Evolutionary conservation across 2,113 vertebrate genomes (phyloP).

Genomic region (Dasyurus viverrinus): DNA sequence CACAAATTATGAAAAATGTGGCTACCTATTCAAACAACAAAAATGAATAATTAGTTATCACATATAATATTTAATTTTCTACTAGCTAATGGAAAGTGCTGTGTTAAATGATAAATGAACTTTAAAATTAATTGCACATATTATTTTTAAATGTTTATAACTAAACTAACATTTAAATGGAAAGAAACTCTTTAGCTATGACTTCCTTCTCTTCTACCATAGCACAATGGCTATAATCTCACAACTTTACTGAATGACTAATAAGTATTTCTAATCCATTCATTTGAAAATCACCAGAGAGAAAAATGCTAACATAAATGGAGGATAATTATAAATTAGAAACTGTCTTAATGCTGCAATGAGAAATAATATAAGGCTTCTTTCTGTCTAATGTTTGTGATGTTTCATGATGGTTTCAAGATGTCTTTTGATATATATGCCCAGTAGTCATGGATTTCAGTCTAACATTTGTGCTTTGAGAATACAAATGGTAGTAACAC

Average conservation of each 20-base stretch:
- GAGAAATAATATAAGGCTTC: not conserved
- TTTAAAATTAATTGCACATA: not conserved
- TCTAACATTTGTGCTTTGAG: not conserved
- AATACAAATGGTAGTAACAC: not conserved
- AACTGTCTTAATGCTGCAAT: not conserved
- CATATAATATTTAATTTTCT: not conserved
- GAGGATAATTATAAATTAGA: not conserved
- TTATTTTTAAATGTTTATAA: not conserved
- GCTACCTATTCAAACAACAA: not conserved
- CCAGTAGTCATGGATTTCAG: not conserved
- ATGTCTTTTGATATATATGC: not conserved
- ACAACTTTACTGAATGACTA: not conserved
- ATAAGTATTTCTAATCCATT: not conserved
- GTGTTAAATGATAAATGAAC: not conserved
- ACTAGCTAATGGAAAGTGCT: not conserved
- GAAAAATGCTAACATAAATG: not conserved
- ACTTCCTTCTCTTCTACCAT: not conserved
- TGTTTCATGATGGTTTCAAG: not conserved
- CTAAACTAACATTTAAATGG: not conserved
- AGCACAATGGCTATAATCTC: not conserved
- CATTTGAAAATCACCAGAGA: not conserved
- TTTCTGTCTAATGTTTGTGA: not conserved
- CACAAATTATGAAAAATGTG: not conserved
- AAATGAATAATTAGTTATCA: not conserved
- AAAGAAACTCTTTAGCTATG: not conserved